Conservation (phyloP, 1,140 invertebrate genomes). For the Pectinophora gossypiella region DNA sequence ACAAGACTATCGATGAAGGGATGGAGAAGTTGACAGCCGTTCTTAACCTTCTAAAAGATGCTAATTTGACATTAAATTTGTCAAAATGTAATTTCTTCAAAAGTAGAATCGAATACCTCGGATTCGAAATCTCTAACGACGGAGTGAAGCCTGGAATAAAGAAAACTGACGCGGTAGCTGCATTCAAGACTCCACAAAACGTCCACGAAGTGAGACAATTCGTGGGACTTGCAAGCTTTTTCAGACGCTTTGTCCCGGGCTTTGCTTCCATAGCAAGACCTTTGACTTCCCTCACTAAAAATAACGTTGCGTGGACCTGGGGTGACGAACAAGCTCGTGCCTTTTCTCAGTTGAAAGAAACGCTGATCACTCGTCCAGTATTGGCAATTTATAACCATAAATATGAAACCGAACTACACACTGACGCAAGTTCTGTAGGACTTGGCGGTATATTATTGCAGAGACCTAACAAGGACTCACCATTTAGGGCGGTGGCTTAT, state of each 20-base stretch:
- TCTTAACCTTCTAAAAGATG: no score
- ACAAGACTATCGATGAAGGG: no score
- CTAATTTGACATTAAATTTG: no score
- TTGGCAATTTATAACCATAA: not conserved
- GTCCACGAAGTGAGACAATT: slow-evolving; percentile 35
- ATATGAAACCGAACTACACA: not conserved
- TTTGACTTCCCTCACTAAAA: slow-evolving; percentile 28
- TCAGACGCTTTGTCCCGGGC: slow-evolving; percentile 24
- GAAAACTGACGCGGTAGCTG: slow-evolving; percentile 28
- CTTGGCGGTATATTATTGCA: slow-evolving; percentile 25
- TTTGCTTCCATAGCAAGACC: slow-evolving; percentile 30
- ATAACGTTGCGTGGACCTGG: slow-evolving; percentile 24
- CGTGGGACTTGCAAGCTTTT: no score
- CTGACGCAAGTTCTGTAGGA: no score
- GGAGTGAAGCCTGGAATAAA: slow-evolving; percentile 15
- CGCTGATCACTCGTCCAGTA: not conserved
- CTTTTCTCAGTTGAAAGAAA: not conserved
- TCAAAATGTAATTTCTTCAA: no score
- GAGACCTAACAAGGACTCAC: slow-evolving; percentile 9
- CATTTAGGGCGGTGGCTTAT: slow-evolving; percentile 31
- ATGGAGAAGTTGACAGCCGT: no score
- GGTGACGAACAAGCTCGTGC: no score
- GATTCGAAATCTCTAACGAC: no score
- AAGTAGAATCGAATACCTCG: no score
- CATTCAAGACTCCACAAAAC: slow-evolving; percentile 21